Evolutionary conservation across 2,888 invertebrate species (phyloP), one percentile per base, ranked within the genome.

Genomic region (Choristoneura rosaceana): DNA sequence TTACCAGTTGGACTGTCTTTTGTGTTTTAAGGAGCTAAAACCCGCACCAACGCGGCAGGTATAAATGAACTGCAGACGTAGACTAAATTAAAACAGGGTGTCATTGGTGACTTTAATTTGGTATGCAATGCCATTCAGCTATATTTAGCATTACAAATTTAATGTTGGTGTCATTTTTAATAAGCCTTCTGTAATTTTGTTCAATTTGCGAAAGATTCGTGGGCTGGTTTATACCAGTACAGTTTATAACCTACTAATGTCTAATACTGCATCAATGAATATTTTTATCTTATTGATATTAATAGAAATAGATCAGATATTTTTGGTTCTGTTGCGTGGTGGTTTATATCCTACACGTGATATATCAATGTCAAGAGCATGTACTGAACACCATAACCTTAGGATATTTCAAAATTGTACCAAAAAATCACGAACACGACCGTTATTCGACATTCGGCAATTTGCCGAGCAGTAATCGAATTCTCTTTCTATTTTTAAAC

Each of bases 401-500:
- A n/a, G 14, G 12, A 52, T 17, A 17, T 5, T 52, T 52, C 52
- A 17, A 34, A 5, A 59, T 34, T 59, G 34, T 41, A 15, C 41
- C 41, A 34, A 41, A 64, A 59, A 59, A 67, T 45, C 25, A 59
- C 45, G 33, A 59, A 2, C 43, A 58, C 45, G 45, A 47, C 66
- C 45, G 66, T 45, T 59, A 58, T 33, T 17, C 55, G 45, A 52
- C 34, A 61, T 65, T 69, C 61, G 60, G 65, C 68, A 73, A 69
- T 52, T 14, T 60, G 63, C 64, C 69, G 69, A 69, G 73, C 17
- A 62, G 64, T 64, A 66, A 71, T 71, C 50, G 55, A 66, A 69
- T 55, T 47, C 63, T 15, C 62, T 38, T 71, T 75, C 75, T 75
- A 71, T 74, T 69, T 70, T 74, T 68, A 73, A 74, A 76, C 60